Conservation (phyloP, 2,113 vertebrate species). For the Trinectes maculatus region DNA sequence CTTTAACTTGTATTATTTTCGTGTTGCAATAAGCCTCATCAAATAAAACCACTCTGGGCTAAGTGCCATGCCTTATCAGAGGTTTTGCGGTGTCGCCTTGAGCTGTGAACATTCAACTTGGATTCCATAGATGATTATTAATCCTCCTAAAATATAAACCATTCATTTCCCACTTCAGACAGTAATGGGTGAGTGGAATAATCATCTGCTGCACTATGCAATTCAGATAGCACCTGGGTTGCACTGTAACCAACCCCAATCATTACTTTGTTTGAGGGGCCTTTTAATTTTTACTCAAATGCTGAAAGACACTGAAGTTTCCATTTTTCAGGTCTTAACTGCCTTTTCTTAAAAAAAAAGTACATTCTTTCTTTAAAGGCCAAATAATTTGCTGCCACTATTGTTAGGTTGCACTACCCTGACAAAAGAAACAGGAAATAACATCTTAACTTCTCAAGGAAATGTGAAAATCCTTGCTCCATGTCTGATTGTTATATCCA, state of each 20-base stretch:
- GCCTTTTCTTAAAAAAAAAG: background rate
- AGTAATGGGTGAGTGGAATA: conserved; percentile 57
- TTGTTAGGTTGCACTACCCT: too few species aligned
- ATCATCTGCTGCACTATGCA: conserved; percentile 49
- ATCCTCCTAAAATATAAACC: conserved; percentile 48
- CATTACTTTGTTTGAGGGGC: conserved; percentile 47
- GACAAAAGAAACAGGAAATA: too few species aligned
- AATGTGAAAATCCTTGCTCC: conserved; percentile 11
- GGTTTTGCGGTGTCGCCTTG: conserved; percentile 29
- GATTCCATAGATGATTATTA: conserved; percentile 56
- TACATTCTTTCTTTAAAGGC: background rate
- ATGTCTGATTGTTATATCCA: too few species aligned
- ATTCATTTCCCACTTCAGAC: conserved; percentile 64
- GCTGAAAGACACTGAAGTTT: conserved; percentile 27
- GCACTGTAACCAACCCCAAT: conserved; percentile 31
- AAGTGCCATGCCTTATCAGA: conserved; percentile 34
- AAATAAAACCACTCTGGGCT: conserved; percentile 32
- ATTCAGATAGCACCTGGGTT: conserved; percentile 47
- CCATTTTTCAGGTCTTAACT: background rate
- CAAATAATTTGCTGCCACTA: background rate
- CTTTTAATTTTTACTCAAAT: conserved; percentile 49
- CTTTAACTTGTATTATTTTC: conserved; percentile 7
- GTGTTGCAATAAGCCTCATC: conserved; percentile 19
- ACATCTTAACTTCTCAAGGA: too few species aligned
- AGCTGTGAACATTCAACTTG: conserved; percentile 51